A percentile compares a stretch with the other conserved stretches of the same genome.
Evolutionary conservation across 2,113 vertebrate genomes (phyloP).

Genomic region (Tetrax tetrax): DNA sequence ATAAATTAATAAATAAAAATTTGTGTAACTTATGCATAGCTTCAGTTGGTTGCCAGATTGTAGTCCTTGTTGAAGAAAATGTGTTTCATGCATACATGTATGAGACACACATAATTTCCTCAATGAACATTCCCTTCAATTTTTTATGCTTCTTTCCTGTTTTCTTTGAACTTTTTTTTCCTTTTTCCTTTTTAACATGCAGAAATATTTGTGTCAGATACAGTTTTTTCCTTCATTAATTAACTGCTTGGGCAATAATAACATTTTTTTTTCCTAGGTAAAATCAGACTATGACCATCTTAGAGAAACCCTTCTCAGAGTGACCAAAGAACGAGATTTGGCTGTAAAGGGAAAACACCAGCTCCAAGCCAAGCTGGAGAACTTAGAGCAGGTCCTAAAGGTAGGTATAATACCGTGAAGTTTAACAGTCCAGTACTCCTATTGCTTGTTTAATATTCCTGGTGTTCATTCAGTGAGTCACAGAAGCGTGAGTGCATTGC

Average conservation of each 20-base stretch:
- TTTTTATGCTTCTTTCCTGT: neutral
- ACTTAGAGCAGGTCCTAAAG: conserved; percentile 99
- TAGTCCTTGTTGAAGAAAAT: neutral
- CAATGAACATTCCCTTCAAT: neutral
- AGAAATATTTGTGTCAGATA: neutral
- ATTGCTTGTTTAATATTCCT: neutral
- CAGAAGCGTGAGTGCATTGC: neutral
- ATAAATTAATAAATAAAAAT: too few relatives aligned
- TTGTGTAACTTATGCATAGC: neutral
- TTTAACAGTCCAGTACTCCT: fast-evolving
- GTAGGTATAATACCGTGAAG: conserved; percentile 64
- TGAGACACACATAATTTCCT: neutral
- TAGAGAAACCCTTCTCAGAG: conserved; percentile 78
- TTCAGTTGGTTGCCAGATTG: neutral
- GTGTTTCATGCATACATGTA: neutral
- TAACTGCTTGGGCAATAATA: neutral
- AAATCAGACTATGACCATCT: conserved; percentile 86
- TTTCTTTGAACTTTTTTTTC: neutral
- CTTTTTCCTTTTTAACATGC: neutral
- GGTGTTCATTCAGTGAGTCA: neutral
- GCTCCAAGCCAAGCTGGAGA: conserved; percentile 99
- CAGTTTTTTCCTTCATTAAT: neutral
- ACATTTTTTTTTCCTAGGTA: conserved; percentile 72
- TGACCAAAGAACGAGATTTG: conserved; percentile 88
- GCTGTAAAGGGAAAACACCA: conserved; percentile 86